These are phyloP conservation scores for Saccopteryx bilineata DNA, from an alignment of 2,113 vertebrate species.

Conservation along the genomic window DNA sequence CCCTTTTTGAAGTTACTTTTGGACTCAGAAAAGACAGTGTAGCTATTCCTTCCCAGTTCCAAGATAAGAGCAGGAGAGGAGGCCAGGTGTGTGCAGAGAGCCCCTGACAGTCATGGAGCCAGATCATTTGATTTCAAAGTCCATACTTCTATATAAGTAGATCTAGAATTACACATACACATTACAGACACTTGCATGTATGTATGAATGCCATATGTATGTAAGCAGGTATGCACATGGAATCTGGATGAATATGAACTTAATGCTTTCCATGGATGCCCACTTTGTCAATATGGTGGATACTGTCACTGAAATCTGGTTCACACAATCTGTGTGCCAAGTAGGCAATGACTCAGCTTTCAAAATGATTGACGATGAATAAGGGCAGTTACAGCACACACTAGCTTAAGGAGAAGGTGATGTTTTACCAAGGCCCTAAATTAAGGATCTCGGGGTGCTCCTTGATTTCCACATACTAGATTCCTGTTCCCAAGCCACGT, in stretches of 20 bases:
- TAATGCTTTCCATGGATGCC: background rate
- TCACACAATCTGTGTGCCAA: background rate
- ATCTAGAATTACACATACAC: background rate
- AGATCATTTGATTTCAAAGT: background rate
- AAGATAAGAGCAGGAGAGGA: background rate
- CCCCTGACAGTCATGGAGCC: background rate
- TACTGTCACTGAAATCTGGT: background rate
- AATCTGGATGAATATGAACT: background rate
- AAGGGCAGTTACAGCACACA: background rate
- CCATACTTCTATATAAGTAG: background rate
- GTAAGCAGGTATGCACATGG: background rate
- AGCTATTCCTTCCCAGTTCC: background rate
- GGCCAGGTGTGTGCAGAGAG: background rate
- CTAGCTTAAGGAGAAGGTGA: background rate
- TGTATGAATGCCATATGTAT: background rate
- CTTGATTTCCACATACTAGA: background rate
- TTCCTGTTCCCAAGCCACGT: background rate
- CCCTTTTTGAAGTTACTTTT: background rate
- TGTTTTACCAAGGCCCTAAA: background rate
- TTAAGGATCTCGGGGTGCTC: background rate
- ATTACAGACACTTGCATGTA: background rate
- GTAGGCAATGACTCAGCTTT: background rate
- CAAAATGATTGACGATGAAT: slow-evolving; percentile 2
- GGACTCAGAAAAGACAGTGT: background rate
- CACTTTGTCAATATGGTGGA: background rate